phyloP scores from a whole-genome alignment of 2,797 vertebrate genomes.

The Astyanax mexicanus region DNA sequence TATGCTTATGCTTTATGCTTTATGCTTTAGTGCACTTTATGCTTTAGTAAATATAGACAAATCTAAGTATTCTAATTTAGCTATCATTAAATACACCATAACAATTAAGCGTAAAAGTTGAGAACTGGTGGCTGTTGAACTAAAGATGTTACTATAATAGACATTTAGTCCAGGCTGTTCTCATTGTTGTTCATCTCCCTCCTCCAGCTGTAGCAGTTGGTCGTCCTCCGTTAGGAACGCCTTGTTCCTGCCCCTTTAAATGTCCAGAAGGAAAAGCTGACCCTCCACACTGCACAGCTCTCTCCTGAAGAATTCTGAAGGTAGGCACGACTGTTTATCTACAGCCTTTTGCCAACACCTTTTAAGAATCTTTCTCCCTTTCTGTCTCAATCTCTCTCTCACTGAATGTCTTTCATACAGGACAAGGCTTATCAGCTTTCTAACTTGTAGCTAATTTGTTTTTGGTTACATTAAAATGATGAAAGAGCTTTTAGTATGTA shows the following conservation, averaged over 20 bases:
- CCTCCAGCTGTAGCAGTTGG: conserved; percentile 3
- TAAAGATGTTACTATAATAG: too few relatives aligned
- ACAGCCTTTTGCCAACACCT: too few relatives aligned
- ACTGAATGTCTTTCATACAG: too few relatives aligned
- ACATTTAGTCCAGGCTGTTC: not conserved
- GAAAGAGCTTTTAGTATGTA: too few relatives aligned
- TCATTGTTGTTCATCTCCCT: not conserved
- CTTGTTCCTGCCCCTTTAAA: conserved; percentile 2
- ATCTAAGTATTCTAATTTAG: too few relatives aligned
- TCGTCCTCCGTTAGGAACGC: conserved; percentile 1
- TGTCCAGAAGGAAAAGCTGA: not conserved
- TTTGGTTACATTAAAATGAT: too few relatives aligned
- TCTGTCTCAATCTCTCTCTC: not conserved
- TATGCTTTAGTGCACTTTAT: not conserved
- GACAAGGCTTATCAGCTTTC: not conserved
- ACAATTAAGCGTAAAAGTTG: too few relatives aligned
- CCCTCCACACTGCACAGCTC: not conserved
- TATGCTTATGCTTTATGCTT: too few relatives aligned
- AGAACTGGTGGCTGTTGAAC: too few relatives aligned
- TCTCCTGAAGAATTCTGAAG: not conserved
- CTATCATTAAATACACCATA: too few relatives aligned
- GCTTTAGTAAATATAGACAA: too few relatives aligned
- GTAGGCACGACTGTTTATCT: not conserved
- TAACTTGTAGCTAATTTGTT: too few relatives aligned
- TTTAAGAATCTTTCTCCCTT: not conserved